Evolutionary conservation across 2,797 vertebrate genomes (phyloP), one percentile per base, ranked within the genome.

Genomic region (Anguilla pacifica): DNA sequence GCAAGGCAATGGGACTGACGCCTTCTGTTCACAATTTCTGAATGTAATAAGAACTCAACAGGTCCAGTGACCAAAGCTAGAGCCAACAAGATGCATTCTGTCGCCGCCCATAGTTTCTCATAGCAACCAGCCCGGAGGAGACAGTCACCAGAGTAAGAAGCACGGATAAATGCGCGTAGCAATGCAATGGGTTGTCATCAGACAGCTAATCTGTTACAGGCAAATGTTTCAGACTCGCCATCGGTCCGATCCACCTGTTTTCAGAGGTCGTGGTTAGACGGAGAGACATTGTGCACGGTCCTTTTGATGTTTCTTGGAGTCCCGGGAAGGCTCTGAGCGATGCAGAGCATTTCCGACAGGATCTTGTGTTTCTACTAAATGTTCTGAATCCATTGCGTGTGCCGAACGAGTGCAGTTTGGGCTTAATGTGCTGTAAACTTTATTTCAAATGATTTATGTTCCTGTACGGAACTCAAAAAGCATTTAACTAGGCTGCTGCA

Each of bases 301-400:
- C 2, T 39, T 46, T 77, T 11, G 10, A 1, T 17, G 74, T 5
- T 15, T 19, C 19, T 15, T 7, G 35, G 25, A 53, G 49, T 28
- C n/a, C 64, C 7, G n/a, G n/a, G 46, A 49, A 28, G n/a, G 46
- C n/a, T 74, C 22, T 19, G 15, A 28, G 25, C n/a, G n/a, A 13
- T 19, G 31, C 70, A 55, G 70, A 46, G 55, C 72, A 28, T 43
- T 31, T 57, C 74, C 77, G 17, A 1, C 46, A 57, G 86, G 86
- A 81, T 67, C 28, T 31, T 6, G 15, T 10, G 17, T 84, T n/a
- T 28, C 46, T 35, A 43, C 28, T 25, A 28, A 67, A 83, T n/a
- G 46, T 83, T 87, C 59, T 67, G 77, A 51, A 51, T 43, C 77
- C 46, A 39, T 81, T 57, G 43, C 59, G 55, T 82, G 86, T 10